Evolutionary conservation across 2,113 vertebrate species (phyloP).

Genomic region (Cheirogaleus medius): DNA sequence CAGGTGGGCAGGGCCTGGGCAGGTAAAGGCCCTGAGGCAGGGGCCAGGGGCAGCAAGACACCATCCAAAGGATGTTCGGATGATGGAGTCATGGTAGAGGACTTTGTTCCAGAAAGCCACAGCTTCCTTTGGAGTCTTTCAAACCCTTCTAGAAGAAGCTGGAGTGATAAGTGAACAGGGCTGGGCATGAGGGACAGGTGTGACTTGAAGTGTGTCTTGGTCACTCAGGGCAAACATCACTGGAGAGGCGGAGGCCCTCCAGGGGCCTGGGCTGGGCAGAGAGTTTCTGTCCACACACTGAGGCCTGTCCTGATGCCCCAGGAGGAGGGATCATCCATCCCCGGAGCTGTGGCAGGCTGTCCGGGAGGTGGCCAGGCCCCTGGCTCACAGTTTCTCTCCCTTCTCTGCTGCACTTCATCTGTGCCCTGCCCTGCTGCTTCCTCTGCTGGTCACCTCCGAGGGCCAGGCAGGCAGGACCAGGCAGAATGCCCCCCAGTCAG

Average conservation of each 20-base stretch:
- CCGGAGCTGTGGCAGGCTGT: neutral
- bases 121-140: neutral
- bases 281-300: too few species aligned
- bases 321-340: neutral
- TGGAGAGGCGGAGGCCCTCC: neutral
- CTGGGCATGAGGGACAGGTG: rapidly evolving
- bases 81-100: too few species aligned
- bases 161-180: neutral
- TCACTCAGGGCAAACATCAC: rapidly evolving
- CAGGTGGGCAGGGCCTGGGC: neutral
- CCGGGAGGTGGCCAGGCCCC: neutral
- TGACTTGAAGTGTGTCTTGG: rapidly evolving
- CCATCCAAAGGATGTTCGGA: neutral
- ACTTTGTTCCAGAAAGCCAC: neutral
- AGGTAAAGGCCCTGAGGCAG: neutral
- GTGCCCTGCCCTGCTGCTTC: neutral
- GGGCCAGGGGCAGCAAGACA: neutral
- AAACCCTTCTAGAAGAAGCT: neutral
- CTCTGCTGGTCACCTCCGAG: rapidly evolving
- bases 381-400: neutral
- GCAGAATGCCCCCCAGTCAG: neutral
- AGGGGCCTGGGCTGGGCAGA: neutral
- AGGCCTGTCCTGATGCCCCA: neutral
- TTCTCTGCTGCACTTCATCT: neutral
- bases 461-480: neutral